These are phyloP conservation scores for Holocentrus rufus DNA, from an alignment of 2,797 vertebrate species.

Conservation along the genomic window DNA sequence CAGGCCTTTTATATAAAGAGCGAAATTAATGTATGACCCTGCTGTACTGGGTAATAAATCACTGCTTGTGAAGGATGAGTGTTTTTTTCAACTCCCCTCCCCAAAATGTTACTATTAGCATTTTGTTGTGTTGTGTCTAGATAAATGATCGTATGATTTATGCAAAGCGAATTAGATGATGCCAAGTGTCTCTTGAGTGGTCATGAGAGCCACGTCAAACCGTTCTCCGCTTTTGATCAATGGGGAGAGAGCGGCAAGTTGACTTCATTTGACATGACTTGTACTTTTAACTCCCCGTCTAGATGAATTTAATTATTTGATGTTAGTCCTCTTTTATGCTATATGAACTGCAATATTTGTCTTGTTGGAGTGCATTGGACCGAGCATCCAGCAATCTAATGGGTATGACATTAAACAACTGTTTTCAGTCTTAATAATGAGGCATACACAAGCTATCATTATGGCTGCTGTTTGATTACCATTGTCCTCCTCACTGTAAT, in stretches of 20 bases:
- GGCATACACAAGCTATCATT: conserved; percentile 16
- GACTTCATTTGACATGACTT: conserved; percentile 67
- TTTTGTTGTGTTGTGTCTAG: conserved; percentile 74
- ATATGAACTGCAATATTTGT: conserved; percentile 48
- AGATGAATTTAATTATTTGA: conserved; percentile 62
- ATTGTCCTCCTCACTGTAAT: conserved; percentile 5
- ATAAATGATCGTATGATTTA: conserved; percentile 75
- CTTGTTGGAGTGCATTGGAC: conserved; percentile 33
- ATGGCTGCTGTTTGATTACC: conserved; percentile 1
- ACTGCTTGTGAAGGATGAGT: conserved; percentile 72
- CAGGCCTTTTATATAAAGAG: conserved; percentile 79
- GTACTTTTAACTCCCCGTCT: conserved; percentile 69
- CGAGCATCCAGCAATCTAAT: conserved; percentile 28
- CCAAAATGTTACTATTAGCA: conserved; percentile 81
- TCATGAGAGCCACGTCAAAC: conserved; percentile 67
- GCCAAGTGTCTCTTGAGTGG: conserved; percentile 70
- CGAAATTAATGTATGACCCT: conserved; percentile 80
- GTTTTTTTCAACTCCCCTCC: conserved; percentile 40
- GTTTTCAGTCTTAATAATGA: conserved; percentile 32
- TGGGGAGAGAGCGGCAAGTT: conserved; percentile 64
- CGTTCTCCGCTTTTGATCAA: conserved; percentile 66
- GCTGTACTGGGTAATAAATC: conserved; percentile 79
- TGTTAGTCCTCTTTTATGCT: conserved; percentile 48
- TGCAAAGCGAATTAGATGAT: conserved; percentile 75
- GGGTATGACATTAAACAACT: conserved; percentile 31